Evolutionary conservation across 2,113 vertebrate species (phyloP).

Genomic region (Tenrec ecaudatus): DNA sequence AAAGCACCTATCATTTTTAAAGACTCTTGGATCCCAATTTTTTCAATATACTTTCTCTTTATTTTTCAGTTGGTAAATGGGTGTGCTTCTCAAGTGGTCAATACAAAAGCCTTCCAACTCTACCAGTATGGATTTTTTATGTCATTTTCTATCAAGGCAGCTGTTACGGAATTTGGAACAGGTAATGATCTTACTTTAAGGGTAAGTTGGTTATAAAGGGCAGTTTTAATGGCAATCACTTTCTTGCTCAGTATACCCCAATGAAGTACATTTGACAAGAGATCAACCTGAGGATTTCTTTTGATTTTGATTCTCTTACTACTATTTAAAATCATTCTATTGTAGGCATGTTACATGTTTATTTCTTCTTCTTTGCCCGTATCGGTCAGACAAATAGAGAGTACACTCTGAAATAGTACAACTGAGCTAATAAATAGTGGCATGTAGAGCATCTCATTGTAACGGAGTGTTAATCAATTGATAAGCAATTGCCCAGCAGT

Average conservation of each 20-base stretch:
- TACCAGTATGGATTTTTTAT: constrained; percentile 70
- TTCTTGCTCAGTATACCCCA: not conserved
- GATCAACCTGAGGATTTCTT: not conserved
- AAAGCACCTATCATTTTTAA: not conserved
- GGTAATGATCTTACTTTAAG: constrained; percentile 75
- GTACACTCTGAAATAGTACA: not conserved
- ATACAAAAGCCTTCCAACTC: constrained; percentile 81
- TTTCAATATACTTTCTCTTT: constrained; percentile 9
- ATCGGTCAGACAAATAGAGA: not conserved
- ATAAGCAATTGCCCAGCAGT: not conserved
- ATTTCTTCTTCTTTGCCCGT: not conserved
- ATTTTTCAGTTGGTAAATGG: constrained; percentile 84
- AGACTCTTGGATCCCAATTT: not conserved
- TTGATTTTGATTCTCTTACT: not conserved
- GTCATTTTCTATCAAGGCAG: constrained; percentile 65
- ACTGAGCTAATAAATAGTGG: not conserved
- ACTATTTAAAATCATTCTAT: constrained; percentile 45
- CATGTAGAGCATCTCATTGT: not conserved
- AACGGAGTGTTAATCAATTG: not conserved
- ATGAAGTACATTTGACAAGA: not conserved
- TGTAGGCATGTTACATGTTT: not conserved
- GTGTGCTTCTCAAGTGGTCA: constrained; percentile 76
- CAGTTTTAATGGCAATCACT: not conserved
- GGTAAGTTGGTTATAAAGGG: not conserved
- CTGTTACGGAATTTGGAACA: constrained; percentile 85